These are phyloP conservation scores for Trochalopteron elliotii DNA, from an alignment of 2,113 vertebrate genomes.

Conservation along the genomic window DNA sequence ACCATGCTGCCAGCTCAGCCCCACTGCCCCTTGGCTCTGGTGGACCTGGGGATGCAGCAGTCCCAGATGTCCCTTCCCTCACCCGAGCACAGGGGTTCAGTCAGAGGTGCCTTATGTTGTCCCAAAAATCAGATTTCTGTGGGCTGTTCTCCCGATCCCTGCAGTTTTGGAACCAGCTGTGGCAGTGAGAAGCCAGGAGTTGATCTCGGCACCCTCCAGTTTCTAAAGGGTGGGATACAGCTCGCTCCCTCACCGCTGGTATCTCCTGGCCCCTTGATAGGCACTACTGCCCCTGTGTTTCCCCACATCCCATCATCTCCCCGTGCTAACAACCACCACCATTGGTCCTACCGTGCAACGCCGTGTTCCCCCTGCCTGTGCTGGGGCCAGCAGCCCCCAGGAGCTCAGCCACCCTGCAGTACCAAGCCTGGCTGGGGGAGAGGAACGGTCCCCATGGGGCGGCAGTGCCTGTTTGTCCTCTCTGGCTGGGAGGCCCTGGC, in stretches of 20 bases:
- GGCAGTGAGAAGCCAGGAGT: neutral
- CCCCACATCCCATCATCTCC: neutral
- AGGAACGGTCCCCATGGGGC: neutral
- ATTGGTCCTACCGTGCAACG: neutral
- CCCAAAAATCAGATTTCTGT: neutral
- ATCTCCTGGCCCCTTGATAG: neutral
- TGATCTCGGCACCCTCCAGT: accelerated
- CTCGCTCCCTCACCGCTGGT: accelerated
- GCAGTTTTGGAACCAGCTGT: neutral
- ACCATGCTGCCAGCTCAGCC: accelerated
- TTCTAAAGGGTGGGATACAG: neutral
- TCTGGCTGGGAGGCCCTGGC: neutral
- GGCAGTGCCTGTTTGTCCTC: slow-evolving; percentile 10
- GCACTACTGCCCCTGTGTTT: accelerated
- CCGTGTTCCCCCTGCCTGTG: neutral
- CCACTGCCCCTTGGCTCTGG: accelerated
- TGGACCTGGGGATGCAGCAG: neutral
- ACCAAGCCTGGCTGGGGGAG: neutral
- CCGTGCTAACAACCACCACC: neutral
- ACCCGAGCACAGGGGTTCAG: accelerated
- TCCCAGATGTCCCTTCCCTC: neutral
- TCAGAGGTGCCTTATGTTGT: neutral
- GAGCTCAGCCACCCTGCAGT: neutral
- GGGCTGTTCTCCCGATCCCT: neutral
- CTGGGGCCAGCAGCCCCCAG: neutral